Conservation (phyloP, 2,113 vertebrate species). For the Sceloporus tristichus region DNA sequence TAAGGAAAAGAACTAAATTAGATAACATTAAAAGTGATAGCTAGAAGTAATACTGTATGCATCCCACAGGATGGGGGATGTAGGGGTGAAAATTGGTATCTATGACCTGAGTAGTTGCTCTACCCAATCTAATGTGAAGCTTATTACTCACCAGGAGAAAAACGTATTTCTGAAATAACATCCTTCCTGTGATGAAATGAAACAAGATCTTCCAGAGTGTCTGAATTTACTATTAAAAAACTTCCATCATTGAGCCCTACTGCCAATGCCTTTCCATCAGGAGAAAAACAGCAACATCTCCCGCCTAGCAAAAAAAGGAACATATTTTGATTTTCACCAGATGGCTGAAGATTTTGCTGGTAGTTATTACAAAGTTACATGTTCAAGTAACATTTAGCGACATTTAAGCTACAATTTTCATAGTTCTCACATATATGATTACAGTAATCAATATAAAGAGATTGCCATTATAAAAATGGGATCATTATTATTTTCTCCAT, state of each 20-base stretch:
- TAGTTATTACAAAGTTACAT: not conserved
- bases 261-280: conserved; percentile 95
- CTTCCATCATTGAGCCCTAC: conserved; percentile 97
- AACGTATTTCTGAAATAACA: conserved; percentile 95
- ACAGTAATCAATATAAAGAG: not conserved
- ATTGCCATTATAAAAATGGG: not conserved
- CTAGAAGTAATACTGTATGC: too few relatives aligned
- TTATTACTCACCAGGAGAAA: conserved; percentile 90
- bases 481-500: not conserved
- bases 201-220: conserved; percentile 97
- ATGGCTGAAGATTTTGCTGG: not conserved
- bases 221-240: conserved; percentile 96
- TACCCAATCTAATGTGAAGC: not conserved
- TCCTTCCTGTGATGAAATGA: conserved; percentile 99
- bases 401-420: not conserved
- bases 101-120: too few relatives aligned
- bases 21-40: too few relatives aligned
- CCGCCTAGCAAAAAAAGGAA: conserved; percentile 83
- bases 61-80: too few relatives aligned
- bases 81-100: too few relatives aligned
- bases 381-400: not conserved
- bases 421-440: not conserved
- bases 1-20: too few relatives aligned
- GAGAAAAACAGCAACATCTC: conserved; percentile 97
- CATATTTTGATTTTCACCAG: conserved; percentile 31